Base-by-base conservation (phyloP, 2,797 vertebrate species). In the Anguilla pacifica region DNA sequence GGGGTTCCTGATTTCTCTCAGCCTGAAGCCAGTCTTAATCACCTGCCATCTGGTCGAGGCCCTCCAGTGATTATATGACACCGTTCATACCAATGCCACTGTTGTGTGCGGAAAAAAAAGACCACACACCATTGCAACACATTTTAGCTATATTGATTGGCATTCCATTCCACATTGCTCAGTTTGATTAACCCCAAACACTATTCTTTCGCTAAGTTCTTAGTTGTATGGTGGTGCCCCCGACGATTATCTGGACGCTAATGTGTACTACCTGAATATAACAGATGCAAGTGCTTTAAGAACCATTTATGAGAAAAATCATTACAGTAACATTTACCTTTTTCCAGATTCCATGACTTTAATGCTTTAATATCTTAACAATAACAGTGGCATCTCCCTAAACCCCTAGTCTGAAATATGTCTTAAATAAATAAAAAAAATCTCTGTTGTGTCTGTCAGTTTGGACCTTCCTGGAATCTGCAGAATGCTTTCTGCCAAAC, bases 21-120 rank as follows among this genome's bases (percentile, higher is more conserved):
- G 79, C 79, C 79, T 51, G 79, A 51, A n/a, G 79, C 46, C 46
- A 82, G 19, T n/a, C 79, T 2, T 82, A 82, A 82, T 49, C 22
- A 13, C 19, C 46, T n/a, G 6, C 74, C 74, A 51, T 82, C 46
- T 82, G 79, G 28, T 43, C 22, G 6, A 82, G 9, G 19, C 79
- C 79, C 46, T 43, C 77, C 19, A 49, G 79, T 82, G 79, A 82
- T 82, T 39, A 39, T 43, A 1, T 79, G 35, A 79, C 31, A 74
- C 28, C 28, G 17, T 39, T 43, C 70, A 72, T 11, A 43, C 28
- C 79, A 49, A 49, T 82, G 43, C 17, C 22, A 46, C 22, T 51
- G 79, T 6, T 39, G 15, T 79, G 15, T 19, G 3, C 19, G 0
- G 79, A 82, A 59, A 49, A 2, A 1, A 51, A 49, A 25, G 6